Conservation (phyloP, 2,888 invertebrate genomes). For the Drosophila leonis region DNA sequence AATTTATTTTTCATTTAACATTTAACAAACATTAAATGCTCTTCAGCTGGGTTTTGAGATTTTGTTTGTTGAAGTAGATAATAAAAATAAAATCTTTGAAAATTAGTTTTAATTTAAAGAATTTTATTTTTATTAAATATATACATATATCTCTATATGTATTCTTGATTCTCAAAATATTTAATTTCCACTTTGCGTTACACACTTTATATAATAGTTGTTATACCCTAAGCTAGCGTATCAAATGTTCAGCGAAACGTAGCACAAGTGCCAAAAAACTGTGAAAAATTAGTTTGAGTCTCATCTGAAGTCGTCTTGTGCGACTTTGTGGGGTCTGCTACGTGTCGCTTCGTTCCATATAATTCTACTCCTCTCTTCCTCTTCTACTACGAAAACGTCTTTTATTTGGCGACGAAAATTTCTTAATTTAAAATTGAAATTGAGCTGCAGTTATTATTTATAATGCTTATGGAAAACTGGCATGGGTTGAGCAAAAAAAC, state of each 20-base stretch:
- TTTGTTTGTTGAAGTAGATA: background rate
- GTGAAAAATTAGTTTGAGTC: slow-evolving; percentile 23
- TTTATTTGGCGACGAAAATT: slow-evolving; percentile 24
- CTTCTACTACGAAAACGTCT: background rate
- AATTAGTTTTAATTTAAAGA: background rate
- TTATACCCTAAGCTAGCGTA: background rate
- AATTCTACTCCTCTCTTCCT: slow-evolving; percentile 1
- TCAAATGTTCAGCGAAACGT: slow-evolving; percentile 3
- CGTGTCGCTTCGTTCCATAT: slow-evolving; percentile 22
- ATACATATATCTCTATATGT: too few relatives aligned
- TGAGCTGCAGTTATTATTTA: slow-evolving; percentile 44
- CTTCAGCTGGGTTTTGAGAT: background rate
- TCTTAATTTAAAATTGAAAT: slow-evolving; percentile 50
- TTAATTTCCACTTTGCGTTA: background rate
- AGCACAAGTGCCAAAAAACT: slow-evolving; percentile 23
- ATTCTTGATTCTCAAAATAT: too few relatives aligned
- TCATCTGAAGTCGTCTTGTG: slow-evolving; percentile 5
- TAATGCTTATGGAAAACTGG: slow-evolving; percentile 29
- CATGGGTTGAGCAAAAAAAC: slow-evolving; percentile 21
- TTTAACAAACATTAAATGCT: slow-evolving; percentile 6
- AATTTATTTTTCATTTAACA: background rate
- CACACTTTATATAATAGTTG: background rate
- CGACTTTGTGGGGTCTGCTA: slow-evolving; percentile 21
- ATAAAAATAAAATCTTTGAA: too few relatives aligned
- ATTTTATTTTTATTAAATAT: background rate